These are phyloP conservation scores for Callaeas wilsoni DNA, from an alignment of 2,113 vertebrate genomes.

Conservation along the genomic window DNA sequence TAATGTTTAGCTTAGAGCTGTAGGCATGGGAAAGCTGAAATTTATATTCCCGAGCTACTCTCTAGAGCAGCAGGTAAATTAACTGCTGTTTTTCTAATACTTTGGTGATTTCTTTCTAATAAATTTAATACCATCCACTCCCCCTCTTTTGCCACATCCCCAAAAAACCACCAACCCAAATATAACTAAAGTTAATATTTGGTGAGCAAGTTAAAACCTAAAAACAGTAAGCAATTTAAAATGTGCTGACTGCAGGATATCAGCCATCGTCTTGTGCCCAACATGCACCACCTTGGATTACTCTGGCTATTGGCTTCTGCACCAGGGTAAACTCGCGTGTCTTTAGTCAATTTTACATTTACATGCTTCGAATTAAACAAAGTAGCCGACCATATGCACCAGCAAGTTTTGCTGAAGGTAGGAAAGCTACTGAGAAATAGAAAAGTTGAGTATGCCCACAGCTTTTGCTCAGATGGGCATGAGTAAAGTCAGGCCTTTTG, in stretches of 20 bases:
- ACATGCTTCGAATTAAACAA: background rate
- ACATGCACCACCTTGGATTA: accelerated
- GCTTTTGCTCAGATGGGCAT: background rate
- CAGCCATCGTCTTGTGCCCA: background rate
- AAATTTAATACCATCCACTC: background rate
- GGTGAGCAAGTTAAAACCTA: background rate
- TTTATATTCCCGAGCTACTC: background rate
- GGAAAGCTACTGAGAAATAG: background rate
- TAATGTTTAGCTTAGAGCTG: background rate
- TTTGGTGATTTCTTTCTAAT: background rate
- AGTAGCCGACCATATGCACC: background rate
- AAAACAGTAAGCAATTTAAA: background rate
- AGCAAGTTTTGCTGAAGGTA: background rate
- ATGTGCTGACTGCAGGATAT: background rate
- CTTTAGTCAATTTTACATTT: background rate
- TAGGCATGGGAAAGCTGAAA: background rate
- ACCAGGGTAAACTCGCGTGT: background rate
- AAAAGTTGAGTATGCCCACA: background rate
- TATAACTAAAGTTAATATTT: background rate
- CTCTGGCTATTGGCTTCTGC: background rate
- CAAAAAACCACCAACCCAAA: background rate
- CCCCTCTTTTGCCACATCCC: background rate
- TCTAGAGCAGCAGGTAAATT: background rate
- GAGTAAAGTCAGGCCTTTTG: background rate
- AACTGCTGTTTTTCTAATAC: background rate